Conservation (phyloP, 1,140 invertebrate species). For the Heliothis subflexa region DNA sequence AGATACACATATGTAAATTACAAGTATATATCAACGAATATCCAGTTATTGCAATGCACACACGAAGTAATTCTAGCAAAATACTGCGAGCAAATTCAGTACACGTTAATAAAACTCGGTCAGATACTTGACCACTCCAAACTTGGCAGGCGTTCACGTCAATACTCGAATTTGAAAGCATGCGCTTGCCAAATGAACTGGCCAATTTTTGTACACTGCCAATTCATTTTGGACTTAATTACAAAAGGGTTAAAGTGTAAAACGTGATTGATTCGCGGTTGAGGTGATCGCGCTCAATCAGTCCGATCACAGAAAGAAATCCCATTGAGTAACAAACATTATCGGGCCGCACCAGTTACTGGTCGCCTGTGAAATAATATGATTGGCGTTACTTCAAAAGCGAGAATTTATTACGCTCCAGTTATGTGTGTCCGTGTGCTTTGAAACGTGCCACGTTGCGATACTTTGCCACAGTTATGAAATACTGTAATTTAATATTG, state of each 20-base stretch:
- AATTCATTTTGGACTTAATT: conserved; percentile 46
- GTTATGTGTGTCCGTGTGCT: conserved; percentile 52
- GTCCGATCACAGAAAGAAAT: conserved; percentile 45
- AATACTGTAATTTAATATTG: conserved; percentile 43
- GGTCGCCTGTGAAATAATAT: conserved; percentile 58
- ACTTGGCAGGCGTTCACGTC: conserved; percentile 53
- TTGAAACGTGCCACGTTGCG: conserved; percentile 50
- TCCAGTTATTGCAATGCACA: neutral
- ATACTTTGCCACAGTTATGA: conserved; percentile 33
- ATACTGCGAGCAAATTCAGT: conserved; percentile 19
- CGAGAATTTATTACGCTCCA: conserved; percentile 60
- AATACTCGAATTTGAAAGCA: conserved; percentile 51
- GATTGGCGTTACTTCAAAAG: conserved; percentile 55
- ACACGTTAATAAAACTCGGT: conserved; percentile 42
- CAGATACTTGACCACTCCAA: conserved; percentile 50
- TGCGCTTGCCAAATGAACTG: conserved; percentile 56
- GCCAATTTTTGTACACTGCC: conserved; percentile 41
- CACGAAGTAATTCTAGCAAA: neutral
- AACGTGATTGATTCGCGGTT: conserved; percentile 30
- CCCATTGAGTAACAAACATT: conserved; percentile 53
- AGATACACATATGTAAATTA: neutral
- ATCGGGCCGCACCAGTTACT: conserved; percentile 44
- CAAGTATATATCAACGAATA: neutral
- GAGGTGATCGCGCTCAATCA: conserved; percentile 38
- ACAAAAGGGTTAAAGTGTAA: conserved; percentile 21